Evolutionary conservation across 2,888 invertebrate genomes (phyloP), one percentile per base, ranked within the genome.

Genomic region (Heliconius cydno): DNA sequence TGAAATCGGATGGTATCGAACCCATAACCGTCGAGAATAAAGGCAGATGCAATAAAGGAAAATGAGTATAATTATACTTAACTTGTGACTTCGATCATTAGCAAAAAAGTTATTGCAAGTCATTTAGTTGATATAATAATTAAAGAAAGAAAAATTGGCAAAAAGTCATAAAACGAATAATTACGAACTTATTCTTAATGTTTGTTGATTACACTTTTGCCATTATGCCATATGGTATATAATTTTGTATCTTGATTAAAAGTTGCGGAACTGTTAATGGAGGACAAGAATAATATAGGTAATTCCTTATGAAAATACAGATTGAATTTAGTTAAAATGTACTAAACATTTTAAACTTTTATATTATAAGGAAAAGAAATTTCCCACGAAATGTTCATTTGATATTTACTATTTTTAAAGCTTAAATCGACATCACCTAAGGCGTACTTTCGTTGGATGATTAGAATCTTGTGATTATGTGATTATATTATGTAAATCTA

Each of bases 391-490:
- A 34, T 13, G n/a, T 6, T 2, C 2, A 71, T 15, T 34, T 13
- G 3, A 30, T 30, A 30, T n/a, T 60, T 12, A 72, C 12, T n/a
- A n/a, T 68, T n/a, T 12, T 6, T 13, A 13, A 68, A 70, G 3
- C 10, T 38, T 25, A 9, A n/a, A 41, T 22, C 25, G 12, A 6
- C 25, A 52, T 67, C 46, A 78, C 81, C 80, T 52, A 68, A 25
- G 82, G 82, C 80, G 60, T 12, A 79, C 82, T 82, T 80, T 82
- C 80, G 60, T 77, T 66, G 70, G 76, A 41, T 71, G 65, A 75
- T 75, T 80, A 78, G 72, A 76, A 79, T 77, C 78, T 78, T 77
- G 28, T 34, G 63, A 68, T 77, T 65, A 80, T 78, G 65, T 74
- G 67, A 57, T 71, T 73, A 74, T 46, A 46, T 66, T 66, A 81